A percentile compares a stretch with the other conserved stretches of the same genome.
Evolutionary conservation across 2,888 invertebrate genomes (phyloP).

Genomic region (Frankliniella fusca): DNA sequence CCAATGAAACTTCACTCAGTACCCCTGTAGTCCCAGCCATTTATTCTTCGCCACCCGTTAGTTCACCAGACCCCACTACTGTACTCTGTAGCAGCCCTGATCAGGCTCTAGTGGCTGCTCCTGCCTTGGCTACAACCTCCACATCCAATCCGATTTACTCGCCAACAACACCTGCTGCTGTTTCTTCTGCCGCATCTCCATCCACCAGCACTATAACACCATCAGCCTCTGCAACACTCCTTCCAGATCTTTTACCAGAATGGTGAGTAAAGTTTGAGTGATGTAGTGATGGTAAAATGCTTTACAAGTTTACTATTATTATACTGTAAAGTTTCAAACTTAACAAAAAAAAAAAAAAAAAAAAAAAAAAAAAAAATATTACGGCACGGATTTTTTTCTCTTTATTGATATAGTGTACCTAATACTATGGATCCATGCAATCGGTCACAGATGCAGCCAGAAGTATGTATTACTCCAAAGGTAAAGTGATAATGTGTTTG

Average conservation of each 20-base stretch:
- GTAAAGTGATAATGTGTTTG: not conserved
- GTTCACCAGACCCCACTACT: not conserved
- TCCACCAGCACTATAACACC: not conserved
- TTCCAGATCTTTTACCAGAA: slow-evolving; percentile 5
- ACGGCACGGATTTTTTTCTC: not conserved
- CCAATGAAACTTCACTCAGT: not conserved
- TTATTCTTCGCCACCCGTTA: not conserved
- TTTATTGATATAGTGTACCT: not conserved
- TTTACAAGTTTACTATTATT: no score
- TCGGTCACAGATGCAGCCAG: not conserved
- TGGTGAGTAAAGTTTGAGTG: not conserved
- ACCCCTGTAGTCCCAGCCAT: not conserved
- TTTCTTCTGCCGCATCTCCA: not conserved
- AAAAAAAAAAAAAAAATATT: not conserved
- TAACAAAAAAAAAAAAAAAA: not conserved
- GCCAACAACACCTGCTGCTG: not conserved
- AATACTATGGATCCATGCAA: not conserved
- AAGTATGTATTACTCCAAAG: not conserved
- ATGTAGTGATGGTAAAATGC: no score
- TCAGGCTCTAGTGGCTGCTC: not conserved
- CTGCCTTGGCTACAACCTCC: not conserved
- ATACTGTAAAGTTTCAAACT: not conserved
- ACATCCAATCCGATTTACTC: not conserved
- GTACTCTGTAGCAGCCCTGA: not conserved
- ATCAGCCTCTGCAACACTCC: not conserved